These are phyloP conservation scores for Drosophila tanythrix DNA, from an alignment of 2,888 invertebrate genomes.

Conservation along the genomic window DNA sequence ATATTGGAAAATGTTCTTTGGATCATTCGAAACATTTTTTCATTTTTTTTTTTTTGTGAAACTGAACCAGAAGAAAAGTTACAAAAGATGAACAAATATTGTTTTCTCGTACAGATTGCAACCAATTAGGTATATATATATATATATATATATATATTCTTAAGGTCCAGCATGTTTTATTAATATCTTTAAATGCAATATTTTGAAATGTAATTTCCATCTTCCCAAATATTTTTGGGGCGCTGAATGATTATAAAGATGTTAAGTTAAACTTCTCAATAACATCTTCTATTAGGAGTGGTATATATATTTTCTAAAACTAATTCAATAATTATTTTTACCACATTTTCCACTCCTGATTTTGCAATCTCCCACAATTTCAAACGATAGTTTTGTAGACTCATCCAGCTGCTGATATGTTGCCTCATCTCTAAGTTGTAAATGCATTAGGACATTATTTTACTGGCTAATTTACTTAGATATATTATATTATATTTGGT, in stretches of 20 bases:
- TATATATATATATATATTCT: rapidly evolving
- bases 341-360: not conserved
- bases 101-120: not conserved
- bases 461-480: conserved; percentile 52
- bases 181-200: too few species aligned
- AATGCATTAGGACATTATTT: conserved; percentile 69
- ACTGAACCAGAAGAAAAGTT: not conserved
- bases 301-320: not conserved
- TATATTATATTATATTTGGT: conserved; percentile 31
- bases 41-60: not conserved
- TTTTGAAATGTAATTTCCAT: not conserved
- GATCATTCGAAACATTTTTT: not conserved
- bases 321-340: not conserved
- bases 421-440: conserved; percentile 41
- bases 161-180: not conserved
- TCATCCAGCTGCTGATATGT: not conserved
- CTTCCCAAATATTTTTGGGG: not conserved
- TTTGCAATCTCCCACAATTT: not conserved
- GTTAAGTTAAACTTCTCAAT: not conserved
- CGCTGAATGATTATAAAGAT: not conserved
- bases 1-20: not conserved
- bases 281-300: not conserved
- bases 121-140: not conserved
- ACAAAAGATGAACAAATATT: too few species aligned
- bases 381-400: conserved; percentile 11